phyloP scores from a whole-genome alignment of 1,140 invertebrate species.

The Philopotamus ludificatus region DNA sequence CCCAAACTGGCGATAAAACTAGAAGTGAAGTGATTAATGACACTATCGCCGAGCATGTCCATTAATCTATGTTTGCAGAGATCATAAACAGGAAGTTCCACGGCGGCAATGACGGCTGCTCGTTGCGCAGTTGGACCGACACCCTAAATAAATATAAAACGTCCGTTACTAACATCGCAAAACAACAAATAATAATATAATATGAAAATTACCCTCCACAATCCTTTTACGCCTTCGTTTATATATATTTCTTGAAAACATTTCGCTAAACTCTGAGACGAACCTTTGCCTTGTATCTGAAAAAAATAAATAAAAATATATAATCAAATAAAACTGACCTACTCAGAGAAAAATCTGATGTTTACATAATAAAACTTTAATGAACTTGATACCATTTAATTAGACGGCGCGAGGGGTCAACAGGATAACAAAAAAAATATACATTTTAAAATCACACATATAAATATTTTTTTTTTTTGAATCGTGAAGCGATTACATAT shows the following conservation, averaged over 20 bases:
- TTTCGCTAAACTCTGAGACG: slow-evolving; percentile 61
- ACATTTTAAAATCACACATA: too few species aligned
- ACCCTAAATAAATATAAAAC: slow-evolving; percentile 59
- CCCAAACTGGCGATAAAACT: slow-evolving; percentile 90
- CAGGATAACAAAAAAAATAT: too few species aligned
- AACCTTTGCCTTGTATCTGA: slow-evolving; percentile 50
- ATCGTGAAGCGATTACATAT: too few species aligned
- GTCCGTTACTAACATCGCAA: neutral
- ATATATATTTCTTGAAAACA: slow-evolving; percentile 78
- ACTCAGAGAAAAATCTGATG: too few species aligned
- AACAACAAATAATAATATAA: slow-evolving; percentile 9
- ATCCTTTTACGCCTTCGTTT: slow-evolving; percentile 76
- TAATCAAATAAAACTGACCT: too few species aligned
- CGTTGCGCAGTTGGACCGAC: slow-evolving; percentile 88
- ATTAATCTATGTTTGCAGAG: slow-evolving; percentile 80
- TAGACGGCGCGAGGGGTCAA: too few species aligned
- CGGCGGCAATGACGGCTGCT: slow-evolving; percentile 88
- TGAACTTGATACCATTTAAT: too few species aligned
- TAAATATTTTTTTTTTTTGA: too few species aligned
- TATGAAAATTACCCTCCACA: slow-evolving; percentile 92
- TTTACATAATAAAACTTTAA: too few species aligned
- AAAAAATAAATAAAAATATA: slow-evolving; percentile 23
- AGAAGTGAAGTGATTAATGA: slow-evolving; percentile 86
- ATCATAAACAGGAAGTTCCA: slow-evolving; percentile 93
- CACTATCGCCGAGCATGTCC: slow-evolving; percentile 71